A percentile compares a stretch with the other conserved stretches of the same genome.
Conservation (phyloP, 2,113 vertebrate species). For the Nerophis lumbriciformis region DNA sequence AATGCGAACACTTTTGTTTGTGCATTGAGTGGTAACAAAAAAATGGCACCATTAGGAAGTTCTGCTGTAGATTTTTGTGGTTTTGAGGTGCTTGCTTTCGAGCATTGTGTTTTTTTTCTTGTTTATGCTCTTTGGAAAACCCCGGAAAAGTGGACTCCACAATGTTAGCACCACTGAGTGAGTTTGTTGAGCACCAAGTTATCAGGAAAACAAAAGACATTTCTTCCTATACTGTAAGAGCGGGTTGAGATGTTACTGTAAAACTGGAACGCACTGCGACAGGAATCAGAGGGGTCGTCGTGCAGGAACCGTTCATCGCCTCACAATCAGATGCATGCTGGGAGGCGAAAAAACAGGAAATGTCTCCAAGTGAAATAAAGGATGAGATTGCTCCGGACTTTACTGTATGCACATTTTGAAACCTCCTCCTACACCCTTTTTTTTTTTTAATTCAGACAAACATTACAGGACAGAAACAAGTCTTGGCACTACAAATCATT, state of each 20-base stretch:
- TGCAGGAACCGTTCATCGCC: slow-evolving; percentile 35
- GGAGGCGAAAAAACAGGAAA: slow-evolving; percentile 44
- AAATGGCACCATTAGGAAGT: slow-evolving; percentile 70
- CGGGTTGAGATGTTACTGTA: neutral
- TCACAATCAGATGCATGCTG: slow-evolving; percentile 66
- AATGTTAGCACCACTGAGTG: slow-evolving; percentile 72
- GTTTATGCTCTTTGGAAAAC: slow-evolving; percentile 32
- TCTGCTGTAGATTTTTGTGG: slow-evolving; percentile 71
- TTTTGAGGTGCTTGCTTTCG: slow-evolving; percentile 66
- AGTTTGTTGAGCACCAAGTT: slow-evolving; percentile 74
- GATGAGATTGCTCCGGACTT: slow-evolving; percentile 33
- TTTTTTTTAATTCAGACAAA: slow-evolving; percentile 42
- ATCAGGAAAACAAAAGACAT: slow-evolving; percentile 38
- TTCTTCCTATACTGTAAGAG: slow-evolving; percentile 24
- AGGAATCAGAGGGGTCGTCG: slow-evolving; percentile 49
- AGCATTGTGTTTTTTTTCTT: slow-evolving; percentile 37
- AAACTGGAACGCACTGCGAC: slow-evolving; percentile 49
- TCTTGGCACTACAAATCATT: slow-evolving; percentile 73
- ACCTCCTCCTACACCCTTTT: neutral
- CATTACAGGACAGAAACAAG: slow-evolving; percentile 35
- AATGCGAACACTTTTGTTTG: slow-evolving; percentile 40
- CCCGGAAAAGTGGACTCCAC: slow-evolving; percentile 53
- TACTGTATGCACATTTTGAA: slow-evolving; percentile 42
- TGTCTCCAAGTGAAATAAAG: slow-evolving; percentile 43
- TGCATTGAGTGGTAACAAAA: slow-evolving; percentile 49